Evolutionary conservation across 2,888 invertebrate species (phyloP).

Genomic region (Xestia sexstrigata): DNA sequence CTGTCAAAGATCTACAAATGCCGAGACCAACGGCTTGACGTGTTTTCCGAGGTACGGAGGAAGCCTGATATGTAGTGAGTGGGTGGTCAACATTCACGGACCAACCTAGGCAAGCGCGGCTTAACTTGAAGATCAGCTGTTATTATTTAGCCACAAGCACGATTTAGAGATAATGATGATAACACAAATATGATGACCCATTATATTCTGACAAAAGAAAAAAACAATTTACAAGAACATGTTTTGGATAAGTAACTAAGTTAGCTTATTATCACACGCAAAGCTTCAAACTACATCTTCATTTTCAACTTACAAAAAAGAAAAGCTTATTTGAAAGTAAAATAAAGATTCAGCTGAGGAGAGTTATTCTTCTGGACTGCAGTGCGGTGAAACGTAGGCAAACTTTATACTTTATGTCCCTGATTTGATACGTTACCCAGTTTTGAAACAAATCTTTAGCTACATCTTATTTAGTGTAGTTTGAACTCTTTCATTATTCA

Average conservation of each 20-base stretch:
- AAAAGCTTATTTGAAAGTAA: slow-evolving; percentile 38
- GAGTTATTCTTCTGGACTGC: slow-evolving; percentile 62
- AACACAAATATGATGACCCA: neutral
- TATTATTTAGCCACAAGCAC: too few species aligned
- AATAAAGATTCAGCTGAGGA: slow-evolving; percentile 56
- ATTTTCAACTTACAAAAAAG: slow-evolving; percentile 23
- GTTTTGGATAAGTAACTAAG: neutral
- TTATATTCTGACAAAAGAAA: too few species aligned
- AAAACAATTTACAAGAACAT: too few species aligned
- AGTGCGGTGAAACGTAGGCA: slow-evolving; percentile 67
- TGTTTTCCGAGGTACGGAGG: neutral
- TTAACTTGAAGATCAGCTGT: too few species aligned
- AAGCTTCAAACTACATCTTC: neutral
- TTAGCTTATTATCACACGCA: neutral
- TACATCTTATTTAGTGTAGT: slow-evolving; percentile 29
- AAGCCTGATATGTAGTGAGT: too few species aligned
- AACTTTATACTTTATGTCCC: slow-evolving; percentile 62
- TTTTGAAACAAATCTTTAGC: slow-evolving; percentile 47
- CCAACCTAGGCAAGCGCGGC: too few species aligned
- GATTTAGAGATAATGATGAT: neutral
- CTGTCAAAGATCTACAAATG: too few species aligned
- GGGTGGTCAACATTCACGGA: too few species aligned
- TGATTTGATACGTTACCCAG: slow-evolving; percentile 57
- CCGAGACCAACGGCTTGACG: too few species aligned
- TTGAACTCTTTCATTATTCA: neutral